These are phyloP conservation scores for Agelas oroides DNA, from an alignment of 37 sponge, comb jelly and placozoan genomes.

Conservation along the genomic window DNA sequence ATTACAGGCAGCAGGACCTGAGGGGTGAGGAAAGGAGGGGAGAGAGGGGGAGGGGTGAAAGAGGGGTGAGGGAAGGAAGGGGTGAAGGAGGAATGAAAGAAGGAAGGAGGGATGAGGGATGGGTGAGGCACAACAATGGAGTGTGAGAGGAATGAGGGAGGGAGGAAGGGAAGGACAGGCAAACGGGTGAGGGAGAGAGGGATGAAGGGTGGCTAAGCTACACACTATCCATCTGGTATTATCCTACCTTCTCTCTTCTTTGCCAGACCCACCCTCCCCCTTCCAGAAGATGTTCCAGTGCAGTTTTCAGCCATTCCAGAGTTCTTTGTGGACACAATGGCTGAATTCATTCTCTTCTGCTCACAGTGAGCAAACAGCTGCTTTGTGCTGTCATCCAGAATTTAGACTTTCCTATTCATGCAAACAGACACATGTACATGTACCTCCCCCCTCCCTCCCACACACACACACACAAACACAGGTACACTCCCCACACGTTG, in stretches of 20 bases:
- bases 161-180: too few relatives aligned
- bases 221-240: too few relatives aligned
- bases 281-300: slow-evolving; percentile 43
- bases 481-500: slow-evolving; percentile 47
- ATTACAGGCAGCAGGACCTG: slow-evolving; percentile 3
- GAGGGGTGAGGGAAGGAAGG: neutral
- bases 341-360: slow-evolving; percentile 80
- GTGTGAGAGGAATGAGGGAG: too few relatives aligned
- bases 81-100: neutral
- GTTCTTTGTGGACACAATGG: slow-evolving; percentile 88
- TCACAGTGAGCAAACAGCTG: slow-evolving; percentile 55
- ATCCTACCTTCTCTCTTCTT: too few relatives aligned
- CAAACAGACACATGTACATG: neutral
- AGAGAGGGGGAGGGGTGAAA: too few relatives aligned
- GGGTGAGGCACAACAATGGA: too few relatives aligned
- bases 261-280: slow-evolving; percentile 17
- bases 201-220: too few relatives aligned
- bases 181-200: too few relatives aligned
- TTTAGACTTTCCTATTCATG: neutral
- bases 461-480: slow-evolving; percentile 2
- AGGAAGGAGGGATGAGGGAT: too few relatives aligned
- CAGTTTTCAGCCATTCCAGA: slow-evolving; percentile 87
- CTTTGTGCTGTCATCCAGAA: neutral
- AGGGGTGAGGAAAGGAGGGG: neutral
- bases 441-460: too few relatives aligned